Base-by-base conservation (phyloP, 1,140 invertebrate genomes). In the Drosophila elegans region DNA sequence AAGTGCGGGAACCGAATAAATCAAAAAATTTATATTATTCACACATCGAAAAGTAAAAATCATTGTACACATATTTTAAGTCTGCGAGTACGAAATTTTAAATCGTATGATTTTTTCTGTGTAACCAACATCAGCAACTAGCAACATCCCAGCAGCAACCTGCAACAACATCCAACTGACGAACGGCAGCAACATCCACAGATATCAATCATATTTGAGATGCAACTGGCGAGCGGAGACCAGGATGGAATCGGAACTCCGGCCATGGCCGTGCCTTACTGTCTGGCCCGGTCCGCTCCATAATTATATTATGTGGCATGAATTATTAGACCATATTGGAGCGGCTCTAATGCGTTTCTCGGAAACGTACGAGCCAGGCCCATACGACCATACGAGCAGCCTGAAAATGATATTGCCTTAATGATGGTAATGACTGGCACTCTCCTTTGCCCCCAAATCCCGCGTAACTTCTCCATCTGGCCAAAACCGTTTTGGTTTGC, bases 271-370 rank as follows among this genome's bases (percentile, higher is more conserved):
- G 84, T 89, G 83, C 83, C 83, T 89, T 79, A 76, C 84, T 86
- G 83, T 88, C 83, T 82, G 75, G 57, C 72, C 78, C 48, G 63
- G 62, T 78, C 42, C 85, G 85, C 72, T 84, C 88, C 88, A 91
- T 91, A 91, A 91, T 91, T 88, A 91, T 88, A 91, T 91, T 91
- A 91, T 91, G 83, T 91, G 88, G 88, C 88, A 91, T 91, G 88
- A 91, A 91, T 91, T 91, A 91, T 91, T 91, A 91, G 88, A 91
- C 88, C 88, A 91, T 91, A 91, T 91, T 91, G 83, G 88, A 90
- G 85, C 69, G 81, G 67, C 64, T 75, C 83, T 91, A 91, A 91
- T 91, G 82, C 82, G 83, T 91, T 91, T 91, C 88, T 91, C 77
- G 83, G 88, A 91, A 90, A 91, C 75, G 79, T 64, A 48, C 48